Conservation (phyloP, 2,797 vertebrate species). For the Darevskia nairensis region DNA sequence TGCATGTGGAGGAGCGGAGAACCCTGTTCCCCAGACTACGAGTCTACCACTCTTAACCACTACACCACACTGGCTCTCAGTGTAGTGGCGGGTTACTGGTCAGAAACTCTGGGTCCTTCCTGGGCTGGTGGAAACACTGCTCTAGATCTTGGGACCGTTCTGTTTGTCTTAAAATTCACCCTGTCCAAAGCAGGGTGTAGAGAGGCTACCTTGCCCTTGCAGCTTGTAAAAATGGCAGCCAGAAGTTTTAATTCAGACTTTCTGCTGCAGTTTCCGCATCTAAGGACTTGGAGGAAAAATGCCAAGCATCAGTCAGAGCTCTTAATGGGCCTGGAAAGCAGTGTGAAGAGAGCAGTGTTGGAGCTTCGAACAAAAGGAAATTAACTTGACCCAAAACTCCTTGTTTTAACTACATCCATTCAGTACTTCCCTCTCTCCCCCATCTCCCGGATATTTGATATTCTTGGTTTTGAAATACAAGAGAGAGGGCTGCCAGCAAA, state of each 20-base stretch:
- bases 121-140: neutral
- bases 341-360: slow-evolving; percentile 3
- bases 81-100: neutral
- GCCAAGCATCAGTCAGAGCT: neutral
- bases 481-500: slow-evolving; percentile 31
- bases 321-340: neutral
- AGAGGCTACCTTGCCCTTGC: neutral
- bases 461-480: slow-evolving; percentile 49
- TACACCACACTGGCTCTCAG: too few species aligned
- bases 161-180: neutral
- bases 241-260: slow-evolving; percentile 8
- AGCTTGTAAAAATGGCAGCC: neutral
- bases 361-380: slow-evolving; percentile 18
- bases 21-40: too few species aligned
- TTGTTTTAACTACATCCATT: slow-evolving; percentile 38
- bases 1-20: too few species aligned
- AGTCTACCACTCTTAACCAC: too few species aligned
- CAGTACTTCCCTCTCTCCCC: slow-evolving; percentile 12
- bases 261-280: slow-evolving; percentile 10
- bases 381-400: slow-evolving; percentile 9
- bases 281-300: neutral
- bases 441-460: slow-evolving; percentile 44
- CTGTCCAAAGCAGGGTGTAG: neutral
- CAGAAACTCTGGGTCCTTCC: neutral
- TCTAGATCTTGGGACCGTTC: neutral